phyloP scores from a whole-genome alignment of 1,140 invertebrate genomes.

The Ooceraea biroi region DNA sequence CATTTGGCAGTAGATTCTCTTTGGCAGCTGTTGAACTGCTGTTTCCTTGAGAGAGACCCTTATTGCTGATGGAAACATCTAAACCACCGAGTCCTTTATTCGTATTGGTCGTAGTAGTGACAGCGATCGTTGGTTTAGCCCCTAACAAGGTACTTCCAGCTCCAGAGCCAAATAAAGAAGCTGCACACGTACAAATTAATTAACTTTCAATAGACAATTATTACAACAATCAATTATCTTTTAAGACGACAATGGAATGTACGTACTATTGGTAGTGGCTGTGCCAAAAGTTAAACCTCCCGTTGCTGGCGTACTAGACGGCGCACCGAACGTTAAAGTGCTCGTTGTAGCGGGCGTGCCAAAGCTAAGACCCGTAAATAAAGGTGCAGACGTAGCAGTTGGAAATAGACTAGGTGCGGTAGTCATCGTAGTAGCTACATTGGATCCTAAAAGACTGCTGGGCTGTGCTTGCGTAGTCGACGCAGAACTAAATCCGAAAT shows the following conservation, averaged over 20 bases:
- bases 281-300: slow-evolving; percentile 79
- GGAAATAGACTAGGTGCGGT: slow-evolving; percentile 71
- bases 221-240: slow-evolving; percentile 12
- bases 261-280: slow-evolving; percentile 73
- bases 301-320: slow-evolving; percentile 77
- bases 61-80: slow-evolving; percentile 87
- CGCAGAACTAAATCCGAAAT: slow-evolving; percentile 78
- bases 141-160: slow-evolving; percentile 80
- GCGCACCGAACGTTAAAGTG: slow-evolving; percentile 76
- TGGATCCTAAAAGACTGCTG: slow-evolving; percentile 61
- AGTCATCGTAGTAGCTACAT: slow-evolving; percentile 64
- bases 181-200: slow-evolving; percentile 71
- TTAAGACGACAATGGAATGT: slow-evolving; percentile 52
- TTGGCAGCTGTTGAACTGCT: slow-evolving; percentile 89
- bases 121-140: slow-evolving; percentile 76
- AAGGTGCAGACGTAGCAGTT: slow-evolving; percentile 63
- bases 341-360: slow-evolving; percentile 69
- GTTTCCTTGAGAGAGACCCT: slow-evolving; percentile 86
- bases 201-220: slow-evolving; percentile 56
- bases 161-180: slow-evolving; percentile 77
- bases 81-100: slow-evolving; percentile 89
- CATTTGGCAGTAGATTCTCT: slow-evolving; percentile 91
- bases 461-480: slow-evolving; percentile 57
- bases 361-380: slow-evolving; percentile 73
- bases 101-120: slow-evolving; percentile 78